Evolutionary conservation across 1,140 invertebrate genomes (phyloP), one percentile per base, ranked within the genome.

Genomic region (Macrocentrus cingulum): DNA sequence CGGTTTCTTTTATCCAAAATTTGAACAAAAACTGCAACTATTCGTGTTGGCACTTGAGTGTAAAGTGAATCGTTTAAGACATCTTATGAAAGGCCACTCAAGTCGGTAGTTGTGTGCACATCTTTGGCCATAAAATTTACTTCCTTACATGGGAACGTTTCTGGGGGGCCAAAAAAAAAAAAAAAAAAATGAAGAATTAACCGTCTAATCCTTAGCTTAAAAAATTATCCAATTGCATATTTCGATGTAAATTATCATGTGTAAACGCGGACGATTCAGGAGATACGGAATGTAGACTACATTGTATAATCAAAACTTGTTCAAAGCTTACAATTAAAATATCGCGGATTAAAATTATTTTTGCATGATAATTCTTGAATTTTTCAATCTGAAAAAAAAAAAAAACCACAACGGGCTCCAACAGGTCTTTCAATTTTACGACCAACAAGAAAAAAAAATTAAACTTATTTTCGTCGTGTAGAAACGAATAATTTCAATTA

Each of bases 241-340:
- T 45, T 49, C 13, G 23, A 13, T 23, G 45, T 23, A 49, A 20
- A 29, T 37, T 29, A 13, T 19, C 37, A 19, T 15, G 46, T 55
- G 11, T 13, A 20, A 11, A 11, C n/a, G 8, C 6, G 2, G 20
- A 23, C 15, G 29, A 49, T 23, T 49, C 15, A 25, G 5, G 25
- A 23, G 25, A 16, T 41, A 57, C 54, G 56, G 56, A 57, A 57
- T 57, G 56, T 57, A 36, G 37, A 50, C 56, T 49, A 25, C 19
- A 57, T 36, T 48, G 42, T 46, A 39, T 39, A 39, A 11, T 39
- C 8, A 11, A 39, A 39, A n/a, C 11, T 7, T 34, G 29, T 34
- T 34, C n/a, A n/a, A n/a, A n/a, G n/a, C n/a, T n/a, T n/a, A n/a
- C n/a, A n/a, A n/a, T n/a, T n/a, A n/a, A n/a, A n/a, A n/a, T n/a